phyloP scores from a whole-genome alignment of 2,113 vertebrate genomes.

The Megalops atlanticus region DNA sequence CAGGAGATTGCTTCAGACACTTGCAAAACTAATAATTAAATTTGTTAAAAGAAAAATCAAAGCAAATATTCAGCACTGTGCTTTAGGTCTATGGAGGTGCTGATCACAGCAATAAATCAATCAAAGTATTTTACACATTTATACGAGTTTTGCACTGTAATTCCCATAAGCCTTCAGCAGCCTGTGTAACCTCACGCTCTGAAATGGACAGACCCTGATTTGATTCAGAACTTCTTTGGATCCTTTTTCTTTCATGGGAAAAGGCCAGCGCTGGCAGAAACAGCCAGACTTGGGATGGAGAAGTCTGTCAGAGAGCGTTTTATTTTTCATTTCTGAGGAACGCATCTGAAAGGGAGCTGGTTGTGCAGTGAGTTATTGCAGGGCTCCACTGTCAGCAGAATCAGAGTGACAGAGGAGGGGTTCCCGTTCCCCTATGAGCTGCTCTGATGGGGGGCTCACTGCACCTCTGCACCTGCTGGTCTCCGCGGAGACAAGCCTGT shows the following conservation, averaged over 20 bases:
- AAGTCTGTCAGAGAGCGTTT: not conserved
- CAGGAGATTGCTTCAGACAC: not conserved
- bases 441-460: too few species aligned
- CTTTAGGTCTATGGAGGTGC: too few species aligned
- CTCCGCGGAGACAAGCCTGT: too few species aligned
- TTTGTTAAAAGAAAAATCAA: too few species aligned
- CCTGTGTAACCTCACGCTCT: not conserved
- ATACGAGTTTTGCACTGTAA: not conserved
- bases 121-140: not conserved
- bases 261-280: not conserved
- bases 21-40: too few species aligned
- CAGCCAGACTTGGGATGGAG: not conserved
- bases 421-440: too few species aligned
- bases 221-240: not conserved
- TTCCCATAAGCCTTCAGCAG: not conserved
- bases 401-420: too few species aligned
- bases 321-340: not conserved
- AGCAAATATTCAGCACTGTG: too few species aligned
- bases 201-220: not conserved
- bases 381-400: not conserved
- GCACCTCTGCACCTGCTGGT: too few species aligned
- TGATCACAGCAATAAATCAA: not conserved
- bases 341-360: not conserved
- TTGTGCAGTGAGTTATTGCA: not conserved
- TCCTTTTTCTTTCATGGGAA: conserved; percentile 10